Evolutionary conservation across 2,113 vertebrate genomes (phyloP).

Genomic region (Hippocampus comes): DNA sequence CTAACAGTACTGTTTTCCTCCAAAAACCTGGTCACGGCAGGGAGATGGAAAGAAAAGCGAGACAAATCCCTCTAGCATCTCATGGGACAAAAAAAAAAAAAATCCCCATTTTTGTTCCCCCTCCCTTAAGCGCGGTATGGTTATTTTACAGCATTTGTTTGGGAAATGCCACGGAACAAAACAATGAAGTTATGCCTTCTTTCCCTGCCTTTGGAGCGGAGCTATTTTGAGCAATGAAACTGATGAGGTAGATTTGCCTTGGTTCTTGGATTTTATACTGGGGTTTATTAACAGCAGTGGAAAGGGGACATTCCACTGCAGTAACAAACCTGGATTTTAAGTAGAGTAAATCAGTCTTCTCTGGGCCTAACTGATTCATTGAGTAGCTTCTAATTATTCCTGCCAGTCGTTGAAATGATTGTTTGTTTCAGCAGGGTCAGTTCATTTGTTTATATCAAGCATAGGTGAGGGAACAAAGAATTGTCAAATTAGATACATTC

Average conservation of each 20-base stretch:
- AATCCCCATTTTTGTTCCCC: constrained; percentile 56
- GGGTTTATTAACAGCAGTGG: constrained; percentile 10
- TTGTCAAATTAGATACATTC: too few species aligned
- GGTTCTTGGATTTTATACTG: constrained; percentile 22
- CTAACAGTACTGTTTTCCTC: constrained; percentile 57
- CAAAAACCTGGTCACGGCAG: constrained; percentile 50
- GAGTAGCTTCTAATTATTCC: too few species aligned
- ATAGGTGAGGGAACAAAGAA: too few species aligned
- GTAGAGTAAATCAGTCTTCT: too few species aligned
- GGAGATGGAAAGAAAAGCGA: constrained; percentile 55
- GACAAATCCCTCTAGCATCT: constrained; percentile 56
- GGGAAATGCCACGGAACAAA: constrained; percentile 56
- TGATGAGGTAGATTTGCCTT: constrained; percentile 31
- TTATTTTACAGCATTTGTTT: constrained; percentile 63
- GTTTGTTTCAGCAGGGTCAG: too few species aligned
- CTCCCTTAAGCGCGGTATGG: constrained; percentile 49
- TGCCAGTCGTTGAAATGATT: too few species aligned
- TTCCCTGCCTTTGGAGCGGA: constrained; percentile 39
- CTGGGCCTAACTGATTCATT: too few species aligned
- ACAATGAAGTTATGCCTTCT: constrained; percentile 47
- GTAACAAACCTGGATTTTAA: not conserved
- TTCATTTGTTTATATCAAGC: too few species aligned
- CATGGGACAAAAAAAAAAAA: constrained; percentile 38
- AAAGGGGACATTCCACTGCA: not conserved
- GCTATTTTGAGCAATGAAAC: constrained; percentile 47